Evolutionary conservation across 1,140 invertebrate genomes (phyloP).

Genomic region (Neodiprion lecontei): DNA sequence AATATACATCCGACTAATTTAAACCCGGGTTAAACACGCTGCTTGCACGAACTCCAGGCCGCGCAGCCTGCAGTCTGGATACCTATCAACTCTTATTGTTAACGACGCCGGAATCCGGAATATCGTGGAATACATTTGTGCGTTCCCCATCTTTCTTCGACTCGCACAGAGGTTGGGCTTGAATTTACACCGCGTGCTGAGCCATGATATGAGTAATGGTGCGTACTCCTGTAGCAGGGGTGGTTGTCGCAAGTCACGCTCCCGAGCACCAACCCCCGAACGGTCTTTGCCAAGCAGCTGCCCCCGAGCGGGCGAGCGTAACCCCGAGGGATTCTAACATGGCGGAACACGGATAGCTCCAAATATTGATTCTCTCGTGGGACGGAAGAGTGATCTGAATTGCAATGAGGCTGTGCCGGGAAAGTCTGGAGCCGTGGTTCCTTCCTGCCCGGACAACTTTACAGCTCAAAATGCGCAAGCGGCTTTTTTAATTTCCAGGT

Average conservation of each 20-base stretch:
- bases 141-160: neutral
- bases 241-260: constrained; percentile 55
- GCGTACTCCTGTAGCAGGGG: constrained; percentile 56
- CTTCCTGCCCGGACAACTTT: neutral
- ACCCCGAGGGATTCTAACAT: constrained; percentile 51
- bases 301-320: constrained; percentile 27
- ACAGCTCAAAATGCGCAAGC: no score
- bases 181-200: constrained; percentile 51
- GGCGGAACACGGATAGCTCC: constrained; percentile 49
- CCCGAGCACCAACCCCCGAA: constrained; percentile 45
- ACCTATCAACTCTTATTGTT: no score
- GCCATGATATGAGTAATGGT: constrained; percentile 61
- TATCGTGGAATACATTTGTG: neutral
- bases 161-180: constrained; percentile 26
- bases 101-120: no score
- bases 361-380: constrained; percentile 59
- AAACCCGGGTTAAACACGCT: no score
- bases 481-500: no score
- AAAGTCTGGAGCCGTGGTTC: neutral
- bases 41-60: no score
- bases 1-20: no score
- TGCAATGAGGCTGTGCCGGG: constrained; percentile 19
- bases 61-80: no score
- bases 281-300: constrained; percentile 26
- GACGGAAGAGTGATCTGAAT: constrained; percentile 34